These are phyloP conservation scores for Carassius auratus DNA, from an alignment of 2,113 vertebrate genomes.

Conservation along the genomic window DNA sequence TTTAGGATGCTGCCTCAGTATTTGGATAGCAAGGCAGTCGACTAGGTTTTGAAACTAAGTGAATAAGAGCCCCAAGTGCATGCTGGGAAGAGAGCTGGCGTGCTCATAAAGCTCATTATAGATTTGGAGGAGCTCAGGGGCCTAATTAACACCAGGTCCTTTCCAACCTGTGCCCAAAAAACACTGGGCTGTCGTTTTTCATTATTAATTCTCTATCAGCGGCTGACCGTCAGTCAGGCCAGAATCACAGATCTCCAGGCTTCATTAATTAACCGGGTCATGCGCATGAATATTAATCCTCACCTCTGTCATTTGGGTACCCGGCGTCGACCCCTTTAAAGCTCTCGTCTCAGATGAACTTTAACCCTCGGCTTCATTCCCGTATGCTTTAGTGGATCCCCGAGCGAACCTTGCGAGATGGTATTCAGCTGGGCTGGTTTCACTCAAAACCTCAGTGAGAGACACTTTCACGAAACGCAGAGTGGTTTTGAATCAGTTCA, in stretches of 20 bases:
- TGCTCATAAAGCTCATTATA: slow-evolving; percentile 59
- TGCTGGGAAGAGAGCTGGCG: slow-evolving; percentile 38
- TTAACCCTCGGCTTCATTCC: slow-evolving; percentile 2
- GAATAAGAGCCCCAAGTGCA: not conserved
- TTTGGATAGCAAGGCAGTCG: not conserved
- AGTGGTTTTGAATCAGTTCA: not conserved
- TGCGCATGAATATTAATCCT: slow-evolving; percentile 61
- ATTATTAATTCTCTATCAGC: slow-evolving; percentile 66
- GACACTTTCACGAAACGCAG: not conserved
- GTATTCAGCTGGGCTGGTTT: slow-evolving; percentile 15
- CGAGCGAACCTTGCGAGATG: not conserved
- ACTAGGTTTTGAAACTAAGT: not conserved
- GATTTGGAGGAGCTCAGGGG: slow-evolving; percentile 60
- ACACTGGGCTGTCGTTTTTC: slow-evolving; percentile 59
- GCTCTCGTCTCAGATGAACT: slow-evolving; percentile 36
- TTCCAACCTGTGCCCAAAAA: slow-evolving; percentile 59
- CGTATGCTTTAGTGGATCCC: not conserved
- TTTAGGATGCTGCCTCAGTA: not conserved
- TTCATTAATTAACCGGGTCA: slow-evolving; percentile 57
- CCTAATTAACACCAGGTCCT: slow-evolving; percentile 61
- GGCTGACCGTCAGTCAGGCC: slow-evolving; percentile 54
- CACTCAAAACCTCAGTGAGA: not conserved
- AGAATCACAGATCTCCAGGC: slow-evolving; percentile 43
- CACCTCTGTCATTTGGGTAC: slow-evolving; percentile 53
- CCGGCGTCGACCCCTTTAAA: slow-evolving; percentile 11